Base-by-base conservation (phyloP, 2,888 invertebrate species). In the Tyria jacobaeae region DNA sequence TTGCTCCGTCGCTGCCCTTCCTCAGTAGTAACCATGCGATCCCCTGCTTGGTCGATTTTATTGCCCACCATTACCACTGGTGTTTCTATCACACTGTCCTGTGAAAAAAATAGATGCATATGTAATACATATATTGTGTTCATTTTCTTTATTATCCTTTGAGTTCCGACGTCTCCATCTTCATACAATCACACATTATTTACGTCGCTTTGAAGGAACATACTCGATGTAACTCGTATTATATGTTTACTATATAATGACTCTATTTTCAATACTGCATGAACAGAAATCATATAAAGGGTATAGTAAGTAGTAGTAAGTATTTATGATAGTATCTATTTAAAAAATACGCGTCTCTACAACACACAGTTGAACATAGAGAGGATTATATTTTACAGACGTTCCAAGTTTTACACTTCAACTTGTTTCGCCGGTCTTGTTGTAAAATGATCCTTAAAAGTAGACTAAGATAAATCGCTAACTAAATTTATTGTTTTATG, bases 11-110 rank as follows among this genome's bases (percentile, higher is more conserved):
- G 94, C 81, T 96, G 96, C 1, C 97, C 97, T 78, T 97, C 97
- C 70, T 96, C 96, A 0, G 95, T 89, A 50, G 94, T 94, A n/a
- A 97, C 96, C 97, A 97, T 97, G 62, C 97, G 94, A 87, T 98
- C 98, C 1, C 96, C 96, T 1, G 92, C 85, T 86, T 97, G 96
- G 86, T 98, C 98, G 21, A 94, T 95, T 88, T 98, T 97, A 84
- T 98, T 98, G 12, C 96, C 98, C 14, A 98, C 97, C 73, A 98
- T 92, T 53, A 97, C 95, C 24, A 97, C 97, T 0, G 97, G 97
- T 0, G 96, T 95, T 66, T 97, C 97, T 50, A 95, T 86, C 31
- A 93, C 87, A 53, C 92, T 91, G 65, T 96, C 96, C 95, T 96
- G 92, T 5, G 85, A 87, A 62, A 31, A 53, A 51, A 55, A 6